Evolutionary conservation across 2,797 vertebrate species (phyloP), one percentile per base, ranked within the genome.

Genomic region (Labroides dimidiatus): DNA sequence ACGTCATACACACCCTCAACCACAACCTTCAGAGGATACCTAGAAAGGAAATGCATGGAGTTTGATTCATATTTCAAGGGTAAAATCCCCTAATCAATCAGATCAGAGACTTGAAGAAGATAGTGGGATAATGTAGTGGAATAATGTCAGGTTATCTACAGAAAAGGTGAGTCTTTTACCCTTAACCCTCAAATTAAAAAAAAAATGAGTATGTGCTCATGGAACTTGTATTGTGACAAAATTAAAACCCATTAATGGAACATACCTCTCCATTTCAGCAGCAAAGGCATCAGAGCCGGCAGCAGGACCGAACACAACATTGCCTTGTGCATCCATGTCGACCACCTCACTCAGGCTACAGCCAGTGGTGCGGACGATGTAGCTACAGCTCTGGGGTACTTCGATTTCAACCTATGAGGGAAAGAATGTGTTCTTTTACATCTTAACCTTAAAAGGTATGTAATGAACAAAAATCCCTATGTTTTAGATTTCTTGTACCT

Each of bases 261-360:
- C 8, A 11, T 73, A 99, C 97, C 74, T 94, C 84, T 96, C 94
- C 96, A 99, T 97, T 82, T 96, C 95, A 55, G 66, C 86, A 52
- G 95, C 93, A 81, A 99, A 99, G 36, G 93, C 93, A 2, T 96
- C 94, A 1, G 96, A 93, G 79, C 80, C 93, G 74, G 92, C 86
- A 42, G 96, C 89, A 56, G 94, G 90, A 52, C 82, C 86, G 78
- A 96, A 93, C 69, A 94, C 60, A 47, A 92, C 76, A 65, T 82
- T 94, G 70, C 96, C 95, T 0, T 94, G 91, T 0, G 88, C 17
- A 42, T 92, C 93, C 42, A 88, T 81, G 66, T 89, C 88, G 0
- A 82, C 82, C 2, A 93, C 95, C 78, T 99, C 97, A 20, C 90
- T 95, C 80, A 99, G 93, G 45, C 81, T 91, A 72, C 98, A 99